Percentiles rank a stretch among this genome's conserved stretches.
phyloP scores from a whole-genome alignment of 2,888 invertebrate species.

The Alviniconcha strummeri region DNA sequence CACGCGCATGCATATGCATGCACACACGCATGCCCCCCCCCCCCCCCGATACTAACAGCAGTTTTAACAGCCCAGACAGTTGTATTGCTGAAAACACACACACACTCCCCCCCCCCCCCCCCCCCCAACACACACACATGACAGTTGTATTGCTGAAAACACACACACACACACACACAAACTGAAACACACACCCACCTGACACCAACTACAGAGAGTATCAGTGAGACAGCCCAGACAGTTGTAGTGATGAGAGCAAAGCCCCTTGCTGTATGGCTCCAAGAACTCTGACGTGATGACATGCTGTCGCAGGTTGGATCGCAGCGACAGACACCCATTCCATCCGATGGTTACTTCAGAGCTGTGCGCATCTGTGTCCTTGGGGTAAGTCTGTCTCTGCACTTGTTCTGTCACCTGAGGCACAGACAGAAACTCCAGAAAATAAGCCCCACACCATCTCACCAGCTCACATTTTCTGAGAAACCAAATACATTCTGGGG shows the following conservation, averaged over 20 bases:
- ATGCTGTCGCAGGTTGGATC: conserved; percentile 44
- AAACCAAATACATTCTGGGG: too few relatives aligned
- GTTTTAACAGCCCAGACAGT: too few relatives aligned
- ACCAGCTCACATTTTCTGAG: too few relatives aligned
- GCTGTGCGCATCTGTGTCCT: conserved; percentile 36
- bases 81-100: too few relatives aligned
- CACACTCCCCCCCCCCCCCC: neutral
- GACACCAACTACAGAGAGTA: conserved; percentile 94
- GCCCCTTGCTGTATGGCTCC: conserved; percentile 85
- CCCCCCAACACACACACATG: neutral
- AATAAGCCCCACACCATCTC: too few relatives aligned
- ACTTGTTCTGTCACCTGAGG: conserved; percentile 37
- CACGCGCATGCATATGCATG: too few relatives aligned
- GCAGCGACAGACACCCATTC: conserved; percentile 48
- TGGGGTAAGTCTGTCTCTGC: conserved; percentile 10
- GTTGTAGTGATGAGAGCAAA: conserved; percentile 85
- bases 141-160: neutral
- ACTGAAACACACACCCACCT: conserved; percentile 19
- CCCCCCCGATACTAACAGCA: neutral
- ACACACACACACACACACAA: neutral
- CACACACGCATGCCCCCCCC: neutral
- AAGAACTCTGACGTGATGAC: conserved; percentile 74
- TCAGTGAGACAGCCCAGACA: conserved; percentile 92
- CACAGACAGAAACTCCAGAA: neutral
- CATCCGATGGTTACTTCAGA: conserved; percentile 57